A percentile compares a stretch with the other conserved stretches of the same genome.
Evolutionary conservation across 2,888 invertebrate genomes (phyloP).

Genomic region (Thelaira solivaga): DNA sequence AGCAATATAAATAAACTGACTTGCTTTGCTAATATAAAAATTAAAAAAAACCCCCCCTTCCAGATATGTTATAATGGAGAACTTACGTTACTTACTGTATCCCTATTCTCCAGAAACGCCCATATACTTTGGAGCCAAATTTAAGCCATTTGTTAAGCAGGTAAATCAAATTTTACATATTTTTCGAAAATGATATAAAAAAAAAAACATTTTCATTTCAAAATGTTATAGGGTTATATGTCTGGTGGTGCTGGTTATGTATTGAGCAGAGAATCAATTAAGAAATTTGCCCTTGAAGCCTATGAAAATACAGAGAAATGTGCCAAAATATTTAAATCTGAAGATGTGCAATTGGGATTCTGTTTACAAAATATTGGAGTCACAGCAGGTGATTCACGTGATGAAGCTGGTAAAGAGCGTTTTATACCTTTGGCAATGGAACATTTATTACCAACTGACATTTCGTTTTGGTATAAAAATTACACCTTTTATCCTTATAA

Average conservation of each 20-base stretch:
- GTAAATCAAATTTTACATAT: conserved; percentile 73
- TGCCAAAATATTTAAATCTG: conserved; percentile 76
- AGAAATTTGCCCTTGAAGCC: conserved; percentile 85
- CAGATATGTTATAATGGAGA: conserved; percentile 95
- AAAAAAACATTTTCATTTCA: neutral
- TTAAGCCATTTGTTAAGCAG: conserved; percentile 82
- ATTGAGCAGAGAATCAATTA: conserved; percentile 88
- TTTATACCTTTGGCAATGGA: conserved; percentile 90
- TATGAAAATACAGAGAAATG: conserved; percentile 80
- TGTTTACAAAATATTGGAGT: conserved; percentile 91
- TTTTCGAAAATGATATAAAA: neutral
- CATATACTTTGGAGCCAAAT: conserved; percentile 93
- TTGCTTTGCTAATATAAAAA: neutral
- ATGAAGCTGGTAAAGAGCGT: conserved; percentile 88
- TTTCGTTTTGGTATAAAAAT: conserved; percentile 93
- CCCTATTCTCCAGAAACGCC: conserved; percentile 84
- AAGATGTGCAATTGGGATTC: conserved; percentile 79
- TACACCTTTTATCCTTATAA: conserved; percentile 80
- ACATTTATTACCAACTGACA: conserved; percentile 88
- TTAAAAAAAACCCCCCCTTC: neutral
- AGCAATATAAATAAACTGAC: too few species aligned
- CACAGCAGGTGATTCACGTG: conserved; percentile 91
- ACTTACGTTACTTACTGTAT: conserved; percentile 91
- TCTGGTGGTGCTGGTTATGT: conserved; percentile 97
- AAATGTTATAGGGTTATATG: conserved; percentile 85